Base-by-base conservation (phyloP, 2,797 vertebrate genomes). In the Coregonus suidteri region DNA sequence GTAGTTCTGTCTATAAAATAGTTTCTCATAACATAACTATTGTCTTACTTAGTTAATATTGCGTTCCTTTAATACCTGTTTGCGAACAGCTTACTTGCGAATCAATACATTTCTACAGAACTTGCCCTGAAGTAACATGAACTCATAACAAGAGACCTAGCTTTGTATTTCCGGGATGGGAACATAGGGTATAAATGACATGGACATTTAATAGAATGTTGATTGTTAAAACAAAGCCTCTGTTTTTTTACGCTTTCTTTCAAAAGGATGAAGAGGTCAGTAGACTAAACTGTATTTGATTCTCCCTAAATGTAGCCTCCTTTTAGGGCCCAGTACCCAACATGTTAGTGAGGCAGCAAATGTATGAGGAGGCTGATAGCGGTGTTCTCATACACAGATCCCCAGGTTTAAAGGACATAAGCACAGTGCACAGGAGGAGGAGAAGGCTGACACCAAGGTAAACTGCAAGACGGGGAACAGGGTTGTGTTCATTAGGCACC, bases 341-440 rank as follows among this genome's bases (percentile, higher is more conserved):
- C 34, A 1, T 71, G 53, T 68, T 76, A 71, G 51, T 72, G 54
- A 54, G 18, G 30, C 71, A 62, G 59, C 65, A 35, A 76, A 13
- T 76, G 69, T 20, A 41, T 13, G 68, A 76, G 52, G 65, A 75
- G 59, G 65, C 86, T 91, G 75, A 91, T 68, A 56, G 77, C 72
- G 56, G 75, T 90, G 85, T 92, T 93, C 91, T 93, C 91, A 4
- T 92, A 92, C 90, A 89, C 90, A 95, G 95, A 95, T 96, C 88
- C 94, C 93, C 88, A 93, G 93, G 83, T 95, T 88, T 94, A 93
- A 87, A 94, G 93, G 93, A 82, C 92, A 88, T 90, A 93, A 88
- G 81, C 91, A 87, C 90, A 93, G 78, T 88, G 90, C 88, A 84
- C 86, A 87, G 81, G 88, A 87, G 84, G 83, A 87, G 84, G 83